These are phyloP conservation scores for Hypocryptadius cinnamomeus DNA, from an alignment of 2,113 vertebrate genomes.

Conservation along the genomic window DNA sequence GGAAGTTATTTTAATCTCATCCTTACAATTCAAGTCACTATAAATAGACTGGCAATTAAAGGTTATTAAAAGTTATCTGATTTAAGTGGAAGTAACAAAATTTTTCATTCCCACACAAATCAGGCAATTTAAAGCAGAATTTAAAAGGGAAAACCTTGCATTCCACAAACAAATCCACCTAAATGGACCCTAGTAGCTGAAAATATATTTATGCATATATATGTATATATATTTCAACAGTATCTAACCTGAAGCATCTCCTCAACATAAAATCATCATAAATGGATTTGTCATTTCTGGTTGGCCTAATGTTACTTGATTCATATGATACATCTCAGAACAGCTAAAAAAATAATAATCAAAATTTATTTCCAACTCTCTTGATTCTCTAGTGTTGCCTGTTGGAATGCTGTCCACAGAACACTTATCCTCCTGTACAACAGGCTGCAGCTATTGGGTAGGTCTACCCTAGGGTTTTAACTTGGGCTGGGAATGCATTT, in stretches of 20 bases:
- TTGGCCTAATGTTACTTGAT: not conserved
- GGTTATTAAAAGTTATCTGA: slow-evolving; percentile 22
- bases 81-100: not conserved
- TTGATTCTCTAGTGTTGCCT: not conserved
- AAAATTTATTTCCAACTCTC: not conserved
- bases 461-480: fast-evolving
- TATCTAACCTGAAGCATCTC: not conserved
- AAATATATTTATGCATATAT: not conserved
- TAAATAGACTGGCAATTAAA: slow-evolving; percentile 7
- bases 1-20: slow-evolving; percentile 5
- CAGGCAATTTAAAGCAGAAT: not conserved
- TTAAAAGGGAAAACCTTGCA: not conserved
- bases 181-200: not conserved
- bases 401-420: not conserved
- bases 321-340: not conserved
- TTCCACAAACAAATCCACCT: not conserved
- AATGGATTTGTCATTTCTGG: not conserved
- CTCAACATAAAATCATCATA: not conserved
- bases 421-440: fast-evolving
- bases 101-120: not conserved
- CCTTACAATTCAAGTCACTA: not conserved
- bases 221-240: not conserved
- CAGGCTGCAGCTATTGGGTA: not conserved
- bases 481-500: not conserved
- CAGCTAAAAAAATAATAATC: not conserved